These are phyloP conservation scores for Stichopus chloronotus DNA, from an alignment of 35 echinoderm and acorn worm genomes.

Conservation along the genomic window DNA sequence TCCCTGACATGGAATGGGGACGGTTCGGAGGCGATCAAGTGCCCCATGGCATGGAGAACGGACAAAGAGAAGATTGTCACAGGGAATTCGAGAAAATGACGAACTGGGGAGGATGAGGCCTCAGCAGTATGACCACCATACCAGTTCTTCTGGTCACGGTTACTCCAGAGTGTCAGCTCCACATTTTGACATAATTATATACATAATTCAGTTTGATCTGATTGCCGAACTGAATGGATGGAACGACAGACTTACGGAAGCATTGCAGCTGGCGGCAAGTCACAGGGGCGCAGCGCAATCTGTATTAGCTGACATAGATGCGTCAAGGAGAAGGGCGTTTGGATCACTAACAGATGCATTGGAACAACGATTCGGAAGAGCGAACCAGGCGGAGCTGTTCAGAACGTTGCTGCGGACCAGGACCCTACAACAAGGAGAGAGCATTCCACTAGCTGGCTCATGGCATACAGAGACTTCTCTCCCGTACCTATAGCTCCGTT, in stretches of 20 bases:
- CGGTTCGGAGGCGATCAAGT: no score
- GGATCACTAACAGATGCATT: neutral
- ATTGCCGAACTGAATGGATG: conserved; percentile 60
- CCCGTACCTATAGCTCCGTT: neutral
- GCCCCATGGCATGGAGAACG: no score
- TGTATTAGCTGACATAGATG: conserved; percentile 54
- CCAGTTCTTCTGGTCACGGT: no score
- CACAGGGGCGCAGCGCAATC: conserved; percentile 39
- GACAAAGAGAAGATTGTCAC: no score
- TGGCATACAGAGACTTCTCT: neutral
- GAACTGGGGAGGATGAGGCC: no score
- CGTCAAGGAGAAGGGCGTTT: neutral
- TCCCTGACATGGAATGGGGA: no score
- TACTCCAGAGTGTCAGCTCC: conserved; percentile 10
- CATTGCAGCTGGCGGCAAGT: conserved; percentile 46
- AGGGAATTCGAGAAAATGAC: no score
- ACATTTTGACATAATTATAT: conserved; percentile 61
- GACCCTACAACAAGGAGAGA: neutral
- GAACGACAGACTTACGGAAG: conserved; percentile 30
- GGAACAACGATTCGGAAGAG: conserved; percentile 30
- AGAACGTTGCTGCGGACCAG: neutral
- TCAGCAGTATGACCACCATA: no score
- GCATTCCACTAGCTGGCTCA: conserved; percentile 15
- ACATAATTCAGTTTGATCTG: conserved; percentile 58
- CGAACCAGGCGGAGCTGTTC: conserved; percentile 45